Evolutionary conservation across 2,888 invertebrate species (phyloP), one percentile per base, ranked within the genome.

Genomic region (Linnaemya tessellans): DNA sequence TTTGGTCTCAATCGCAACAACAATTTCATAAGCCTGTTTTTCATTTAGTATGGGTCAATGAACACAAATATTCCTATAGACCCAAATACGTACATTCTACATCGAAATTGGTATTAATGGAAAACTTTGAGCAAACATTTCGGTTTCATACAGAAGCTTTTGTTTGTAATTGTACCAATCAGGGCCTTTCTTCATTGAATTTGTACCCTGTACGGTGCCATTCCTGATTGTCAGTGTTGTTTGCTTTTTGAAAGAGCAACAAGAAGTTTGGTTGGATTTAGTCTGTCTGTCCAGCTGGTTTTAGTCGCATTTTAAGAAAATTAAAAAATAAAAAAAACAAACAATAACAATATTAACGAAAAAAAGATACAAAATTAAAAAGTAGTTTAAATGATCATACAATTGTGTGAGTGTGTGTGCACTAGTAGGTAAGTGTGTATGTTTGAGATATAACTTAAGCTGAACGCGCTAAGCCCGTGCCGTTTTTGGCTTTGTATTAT

Each of bases 401-500:
- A n/a, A 20, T 30, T 71, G 54, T 43, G 35, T 38, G 58, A 58
- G n/a, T 68, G 70, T 67, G 46, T 74, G 38, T 58, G 84, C 64
- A 41, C 7, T 11, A 65, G 54, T 73, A 3, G 30, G 25, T 75
- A 54, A 62, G 65, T 73, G 25, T 65, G 70, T 87, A 87, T 88
- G n/a, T 51, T 49, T 58, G 70, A 74, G 79, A 68, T 78, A 84
- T 89, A 90, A 89, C 88, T 90, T 91, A 89, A 90, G 90, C 89
- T 88, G 90, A 91, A 90, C 91, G 91, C 91, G 91, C 91, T 91
- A 91, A 91, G 88, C 91, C 91, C 91, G 91, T 91, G 91, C 91
- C 91, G 90, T 90, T 90, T 90, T 89, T 84, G 85, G 84, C 90
- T 91, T 91, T 91, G 91, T 89, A 89, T 89, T 90, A 89, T 89